Evolutionary conservation across 2,113 vertebrate genomes (phyloP).

Genomic region (Hydropotes inermis): DNA sequence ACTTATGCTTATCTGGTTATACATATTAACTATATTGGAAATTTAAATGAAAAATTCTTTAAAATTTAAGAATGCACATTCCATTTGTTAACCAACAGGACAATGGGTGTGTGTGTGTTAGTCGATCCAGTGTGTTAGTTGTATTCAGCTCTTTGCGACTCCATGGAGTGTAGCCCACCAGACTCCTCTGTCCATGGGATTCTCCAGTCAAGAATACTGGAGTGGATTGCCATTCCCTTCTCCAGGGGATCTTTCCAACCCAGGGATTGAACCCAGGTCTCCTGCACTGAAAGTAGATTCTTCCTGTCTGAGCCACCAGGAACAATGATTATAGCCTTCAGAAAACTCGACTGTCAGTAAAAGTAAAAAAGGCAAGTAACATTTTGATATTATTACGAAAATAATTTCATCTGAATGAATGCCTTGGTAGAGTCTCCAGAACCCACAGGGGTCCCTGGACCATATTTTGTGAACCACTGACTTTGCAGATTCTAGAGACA

Average conservation of each 20-base stretch:
- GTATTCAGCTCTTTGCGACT: background rate
- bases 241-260: background rate
- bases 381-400: background rate
- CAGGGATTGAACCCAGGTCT: background rate
- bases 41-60: conserved; percentile 1
- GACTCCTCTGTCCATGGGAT: background rate
- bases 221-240: background rate
- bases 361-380: background rate
- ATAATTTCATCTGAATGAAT: background rate
- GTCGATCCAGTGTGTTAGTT: background rate
- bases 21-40: background rate
- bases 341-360: background rate
- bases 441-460: background rate
- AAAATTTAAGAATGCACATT: background rate
- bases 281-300: background rate
- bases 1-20: background rate
- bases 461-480: background rate
- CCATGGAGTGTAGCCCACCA: background rate
- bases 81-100: background rate
- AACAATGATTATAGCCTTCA: background rate
- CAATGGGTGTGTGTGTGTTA: background rate
- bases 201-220: background rate
- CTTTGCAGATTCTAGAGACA: background rate
- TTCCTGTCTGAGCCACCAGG: background rate
- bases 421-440: background rate